Percentiles rank a stretch among this genome's conserved stretches.
Evolutionary conservation across 1,140 invertebrate species (phyloP).

Genomic region (Manduca sexta): DNA sequence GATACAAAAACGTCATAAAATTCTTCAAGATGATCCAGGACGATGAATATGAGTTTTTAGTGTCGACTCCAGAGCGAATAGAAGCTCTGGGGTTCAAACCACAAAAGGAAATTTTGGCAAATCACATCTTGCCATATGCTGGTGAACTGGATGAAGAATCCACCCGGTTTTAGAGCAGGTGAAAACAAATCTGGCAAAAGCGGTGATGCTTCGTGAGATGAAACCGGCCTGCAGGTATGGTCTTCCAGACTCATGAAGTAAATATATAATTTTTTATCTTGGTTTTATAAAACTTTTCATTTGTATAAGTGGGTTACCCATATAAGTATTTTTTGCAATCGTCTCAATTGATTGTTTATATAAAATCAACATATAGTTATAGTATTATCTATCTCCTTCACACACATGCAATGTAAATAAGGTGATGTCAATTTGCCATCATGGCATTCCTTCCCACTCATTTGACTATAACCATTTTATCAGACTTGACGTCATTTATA

Average conservation of each 20-base stretch:
- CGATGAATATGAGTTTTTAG: constrained; percentile 51
- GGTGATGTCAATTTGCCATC: no score
- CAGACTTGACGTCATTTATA: no score
- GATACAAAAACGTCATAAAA: constrained; percentile 15
- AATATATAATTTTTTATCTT: constrained; percentile 28
- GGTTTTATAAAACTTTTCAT: no score
- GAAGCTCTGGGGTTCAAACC: constrained; percentile 60
- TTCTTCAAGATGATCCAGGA: constrained; percentile 52
- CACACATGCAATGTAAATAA: no score
- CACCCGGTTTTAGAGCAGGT: constrained; percentile 75
- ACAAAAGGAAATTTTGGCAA: constrained; percentile 79
- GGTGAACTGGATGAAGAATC: constrained; percentile 79
- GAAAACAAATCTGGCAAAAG: constrained; percentile 79
- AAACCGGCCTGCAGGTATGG: constrained; percentile 80
- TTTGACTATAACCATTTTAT: no score
- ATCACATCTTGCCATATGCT: constrained; percentile 80
- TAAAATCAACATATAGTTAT: no score
- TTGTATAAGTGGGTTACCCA: no score
- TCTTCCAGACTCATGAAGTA: constrained; percentile 78
- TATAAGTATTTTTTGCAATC: neutral
- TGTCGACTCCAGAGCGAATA: constrained; percentile 43
- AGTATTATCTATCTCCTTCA: no score
- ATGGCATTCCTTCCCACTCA: no score
- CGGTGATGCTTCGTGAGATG: constrained; percentile 80
- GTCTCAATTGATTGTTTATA: no score